Evolutionary conservation across 2,113 vertebrate species (phyloP).

Genomic region (Alethe castanea): DNA sequence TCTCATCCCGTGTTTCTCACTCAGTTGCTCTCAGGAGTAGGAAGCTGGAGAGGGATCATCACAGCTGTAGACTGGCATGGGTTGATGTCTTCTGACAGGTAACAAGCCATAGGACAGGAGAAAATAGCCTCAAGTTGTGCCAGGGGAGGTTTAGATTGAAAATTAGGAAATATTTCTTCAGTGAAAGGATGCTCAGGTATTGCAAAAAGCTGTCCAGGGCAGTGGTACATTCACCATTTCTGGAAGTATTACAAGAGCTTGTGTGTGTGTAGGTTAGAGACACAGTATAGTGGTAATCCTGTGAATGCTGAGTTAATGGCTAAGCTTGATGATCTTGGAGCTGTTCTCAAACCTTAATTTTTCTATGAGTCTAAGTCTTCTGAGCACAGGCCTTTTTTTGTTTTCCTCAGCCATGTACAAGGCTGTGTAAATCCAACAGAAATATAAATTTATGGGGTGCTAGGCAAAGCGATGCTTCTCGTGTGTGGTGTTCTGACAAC

Average conservation of each 20-base stretch:
- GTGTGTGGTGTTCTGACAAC: neutral
- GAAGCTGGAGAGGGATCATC: neutral
- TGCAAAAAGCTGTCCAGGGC: neutral
- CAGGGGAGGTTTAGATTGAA: neutral
- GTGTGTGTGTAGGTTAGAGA: no score
- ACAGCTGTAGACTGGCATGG: neutral
- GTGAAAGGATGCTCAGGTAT: neutral
- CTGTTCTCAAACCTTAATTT: neutral
- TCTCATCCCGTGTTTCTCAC: neutral
- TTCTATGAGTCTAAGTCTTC: neutral
- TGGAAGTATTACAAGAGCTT: neutral
- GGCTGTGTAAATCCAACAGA: neutral
- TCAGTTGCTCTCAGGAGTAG: neutral
- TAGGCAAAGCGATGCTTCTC: neutral
- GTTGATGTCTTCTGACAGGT: fast-evolving
- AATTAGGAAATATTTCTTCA: neutral
- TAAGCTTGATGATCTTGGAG: neutral
- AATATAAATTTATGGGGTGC: neutral
- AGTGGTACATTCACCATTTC: neutral
- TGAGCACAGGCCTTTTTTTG: neutral
- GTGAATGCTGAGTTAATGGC: neutral
- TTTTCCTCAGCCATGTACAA: neutral
- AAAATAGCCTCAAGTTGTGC: neutral
- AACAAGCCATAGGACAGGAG: neutral
- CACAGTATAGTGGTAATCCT: neutral